These are phyloP conservation scores for Butorides virescens DNA, from an alignment of 2,113 vertebrate genomes.

Conservation along the genomic window DNA sequence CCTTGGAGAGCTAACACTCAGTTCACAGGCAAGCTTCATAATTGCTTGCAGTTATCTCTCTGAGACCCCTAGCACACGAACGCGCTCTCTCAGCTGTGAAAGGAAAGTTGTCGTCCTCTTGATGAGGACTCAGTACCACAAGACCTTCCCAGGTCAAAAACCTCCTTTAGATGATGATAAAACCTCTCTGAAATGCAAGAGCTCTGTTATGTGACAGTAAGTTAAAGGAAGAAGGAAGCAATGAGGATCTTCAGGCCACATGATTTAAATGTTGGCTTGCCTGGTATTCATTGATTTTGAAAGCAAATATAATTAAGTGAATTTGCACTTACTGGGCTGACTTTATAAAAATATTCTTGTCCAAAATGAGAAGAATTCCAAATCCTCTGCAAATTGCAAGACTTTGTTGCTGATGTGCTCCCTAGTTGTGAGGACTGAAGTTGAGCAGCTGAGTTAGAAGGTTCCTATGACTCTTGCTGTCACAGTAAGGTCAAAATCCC, in stretches of 20 bases:
- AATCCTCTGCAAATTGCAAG: background rate
- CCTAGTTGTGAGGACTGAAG: background rate
- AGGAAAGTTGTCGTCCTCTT: background rate
- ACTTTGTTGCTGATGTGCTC: background rate
- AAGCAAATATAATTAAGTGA: background rate
- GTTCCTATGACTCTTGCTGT: background rate
- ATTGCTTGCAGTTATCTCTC: background rate
- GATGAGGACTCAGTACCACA: background rate
- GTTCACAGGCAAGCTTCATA: background rate
- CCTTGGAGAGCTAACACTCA: background rate
- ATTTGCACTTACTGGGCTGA: background rate
- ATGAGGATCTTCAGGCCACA: accelerated
- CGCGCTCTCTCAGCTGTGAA: background rate
- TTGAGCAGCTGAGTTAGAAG: background rate
- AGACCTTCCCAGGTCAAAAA: background rate
- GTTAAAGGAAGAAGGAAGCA: background rate
- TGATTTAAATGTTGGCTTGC: background rate
- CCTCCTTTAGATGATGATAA: background rate
- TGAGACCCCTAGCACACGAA: background rate
- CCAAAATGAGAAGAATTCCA: background rate
- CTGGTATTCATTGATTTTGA: background rate
- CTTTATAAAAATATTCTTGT: background rate
- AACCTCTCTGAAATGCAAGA: background rate
- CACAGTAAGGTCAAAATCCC: background rate
- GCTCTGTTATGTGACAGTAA: background rate